Conservation (phyloP, 2,888 invertebrate genomes). For the Xestoiulus laeticollis region DNA sequence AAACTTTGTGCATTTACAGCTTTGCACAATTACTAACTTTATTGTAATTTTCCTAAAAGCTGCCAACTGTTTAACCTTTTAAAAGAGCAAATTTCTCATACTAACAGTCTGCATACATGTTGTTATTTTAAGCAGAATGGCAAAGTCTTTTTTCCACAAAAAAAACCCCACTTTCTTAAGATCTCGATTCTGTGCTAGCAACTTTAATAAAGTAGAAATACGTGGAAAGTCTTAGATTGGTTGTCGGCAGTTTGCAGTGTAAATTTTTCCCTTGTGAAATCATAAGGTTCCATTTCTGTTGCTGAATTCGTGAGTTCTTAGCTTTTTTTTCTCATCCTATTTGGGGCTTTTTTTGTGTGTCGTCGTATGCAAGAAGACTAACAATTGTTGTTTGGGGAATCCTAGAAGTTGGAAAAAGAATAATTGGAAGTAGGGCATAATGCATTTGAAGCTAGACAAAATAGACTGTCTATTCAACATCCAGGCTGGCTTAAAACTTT, state of each 20-base stretch:
- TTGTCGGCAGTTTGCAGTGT: slow-evolving; percentile 8
- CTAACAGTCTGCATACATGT: not conserved
- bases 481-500: not conserved
- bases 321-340: not conserved
- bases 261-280: slow-evolving; percentile 17
- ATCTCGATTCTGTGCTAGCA: not conserved
- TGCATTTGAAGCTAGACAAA: not conserved
- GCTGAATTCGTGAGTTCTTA: slow-evolving; percentile 21
- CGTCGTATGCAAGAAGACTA: not conserved
- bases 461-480: not conserved
- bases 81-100: not conserved
- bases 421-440: slow-evolving; percentile 25
- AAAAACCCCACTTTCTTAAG: not conserved
- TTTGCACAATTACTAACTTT: not conserved
- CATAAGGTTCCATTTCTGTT: slow-evolving; percentile 15
- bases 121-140: not conserved
- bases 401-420: slow-evolving; percentile 23
- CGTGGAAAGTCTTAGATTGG: slow-evolving; percentile 6
- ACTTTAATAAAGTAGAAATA: slow-evolving; percentile 16
- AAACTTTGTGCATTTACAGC: too few species aligned
- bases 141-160: not conserved
- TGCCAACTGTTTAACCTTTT: not conserved
- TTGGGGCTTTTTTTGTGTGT: not conserved
- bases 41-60: not conserved
- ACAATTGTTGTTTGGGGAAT: slow-evolving; percentile 34